Evolutionary conservation across 1,140 invertebrate genomes (phyloP), one percentile per base, ranked within the genome.

Genomic region (Drosophila bipectinata): DNA sequence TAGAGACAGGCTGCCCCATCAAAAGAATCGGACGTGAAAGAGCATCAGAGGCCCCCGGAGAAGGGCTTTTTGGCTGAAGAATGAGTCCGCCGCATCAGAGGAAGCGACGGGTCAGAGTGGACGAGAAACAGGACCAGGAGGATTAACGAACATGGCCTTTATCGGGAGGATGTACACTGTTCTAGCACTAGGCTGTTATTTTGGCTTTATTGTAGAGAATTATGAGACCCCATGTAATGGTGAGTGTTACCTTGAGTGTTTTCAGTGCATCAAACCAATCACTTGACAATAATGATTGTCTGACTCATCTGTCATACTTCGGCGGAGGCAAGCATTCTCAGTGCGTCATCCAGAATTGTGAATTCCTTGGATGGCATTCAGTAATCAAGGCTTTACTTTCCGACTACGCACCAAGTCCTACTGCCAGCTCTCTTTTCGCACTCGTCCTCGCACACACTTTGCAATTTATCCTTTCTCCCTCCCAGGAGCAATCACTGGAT

Each of bases 1-100:
- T 85, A 87, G 77, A 80, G 63, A 53, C 56, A 57, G 37, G 55
- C 56, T 2, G 47, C 51, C 61, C 56, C 51, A 84, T 80, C 76
- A 84, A 85, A 80, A 63, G 72, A 79, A 73, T 79, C 78, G 52
- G 41, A 66, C 52, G 57, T 62, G 63, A 60, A 77, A 61, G 79
- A 71, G 79, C 63, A 72, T 57, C 55, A 63, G 6, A 7, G 41
- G 78, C 32, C 72, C 54, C 57, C 51, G 37, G 52, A 51, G 69
- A 79, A 44, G 45, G 73, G 59, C 68, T 60, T 77, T 66, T 8
- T 60, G 62, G 60, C 52, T 74, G 77, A 77, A 77, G 73, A 77
- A 83, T 71, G 60, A 58, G 60, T 44, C 47, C 52, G 30, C 54
- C 34, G 39, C 48, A 54, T 61, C 47, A 64, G 26, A 45, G 44